Evolutionary conservation across 2,797 vertebrate genomes (phyloP).

Genomic region (Oceanodroma leucorhoa): DNA sequence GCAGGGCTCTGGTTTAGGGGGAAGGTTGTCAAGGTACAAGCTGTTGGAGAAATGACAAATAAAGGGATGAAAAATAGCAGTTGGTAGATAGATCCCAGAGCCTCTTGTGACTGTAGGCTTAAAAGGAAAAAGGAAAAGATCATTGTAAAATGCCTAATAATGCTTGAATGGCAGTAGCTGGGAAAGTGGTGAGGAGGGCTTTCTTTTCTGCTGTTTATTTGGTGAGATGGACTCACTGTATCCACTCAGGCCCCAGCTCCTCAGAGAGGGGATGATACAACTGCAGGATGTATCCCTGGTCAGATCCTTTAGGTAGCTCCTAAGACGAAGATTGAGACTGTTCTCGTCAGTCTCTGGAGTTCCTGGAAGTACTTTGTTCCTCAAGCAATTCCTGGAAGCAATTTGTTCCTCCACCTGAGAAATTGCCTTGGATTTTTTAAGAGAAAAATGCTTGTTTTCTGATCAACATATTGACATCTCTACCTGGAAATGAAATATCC

Average conservation of each 20-base stretch:
- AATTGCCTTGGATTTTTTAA: not conserved
- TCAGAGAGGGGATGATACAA: not conserved
- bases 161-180: not conserved
- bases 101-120: not conserved
- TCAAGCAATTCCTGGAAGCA: not conserved
- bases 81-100: not conserved
- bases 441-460: not conserved
- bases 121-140: not conserved
- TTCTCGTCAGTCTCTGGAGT: not conserved
- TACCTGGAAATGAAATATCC: not conserved
- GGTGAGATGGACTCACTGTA: not conserved
- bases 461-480: not conserved
- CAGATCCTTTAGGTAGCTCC: not conserved
- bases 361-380: not conserved
- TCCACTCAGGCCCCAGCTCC: not conserved
- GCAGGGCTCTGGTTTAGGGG: not conserved
- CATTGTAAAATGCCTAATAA: not conserved
- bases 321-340: not conserved
- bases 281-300: not conserved
- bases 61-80: not conserved
- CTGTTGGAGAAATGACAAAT: not conserved
- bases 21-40: not conserved
- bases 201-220: not conserved
- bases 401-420: not conserved
- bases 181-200: not conserved